Evolutionary conservation across 1,140 invertebrate species (phyloP).

Genomic region (Gryon sp.): DNA sequence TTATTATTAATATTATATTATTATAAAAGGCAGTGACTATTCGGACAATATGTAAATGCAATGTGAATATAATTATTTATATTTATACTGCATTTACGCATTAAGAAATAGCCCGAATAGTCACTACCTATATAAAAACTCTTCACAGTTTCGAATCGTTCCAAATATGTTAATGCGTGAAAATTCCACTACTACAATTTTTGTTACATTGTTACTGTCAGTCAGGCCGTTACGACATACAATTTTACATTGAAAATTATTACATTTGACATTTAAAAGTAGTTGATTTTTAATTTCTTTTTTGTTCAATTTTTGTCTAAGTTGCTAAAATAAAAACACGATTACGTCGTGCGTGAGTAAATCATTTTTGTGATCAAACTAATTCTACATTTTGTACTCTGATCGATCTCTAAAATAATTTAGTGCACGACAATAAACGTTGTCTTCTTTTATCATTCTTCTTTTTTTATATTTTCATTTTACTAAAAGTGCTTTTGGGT

Average conservation of each 20-base stretch:
- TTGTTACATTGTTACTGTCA: conserved; percentile 20
- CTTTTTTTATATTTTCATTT: conserved; percentile 2
- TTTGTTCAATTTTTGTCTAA: conserved; percentile 1
- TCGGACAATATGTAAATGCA: too few species aligned
- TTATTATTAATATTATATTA: too few species aligned
- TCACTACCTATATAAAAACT: conserved; percentile 56
- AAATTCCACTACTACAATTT: background rate
- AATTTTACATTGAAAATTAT: conserved; percentile 39
- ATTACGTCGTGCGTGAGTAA: conserved; percentile 63
- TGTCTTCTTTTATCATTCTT: too few species aligned
- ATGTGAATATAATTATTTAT: too few species aligned
- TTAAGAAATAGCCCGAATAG: too few species aligned
- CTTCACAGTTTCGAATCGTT: conserved; percentile 55
- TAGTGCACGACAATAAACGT: conserved; percentile 53
- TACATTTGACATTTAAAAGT: conserved; percentile 53
- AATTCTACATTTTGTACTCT: conserved; percentile 78
- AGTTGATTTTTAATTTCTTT: background rate
- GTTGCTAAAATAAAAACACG: conserved; percentile 18
- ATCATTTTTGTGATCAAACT: conserved; percentile 75
- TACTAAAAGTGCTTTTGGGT: conserved; percentile 10
- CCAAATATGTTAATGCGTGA: conserved; percentile 26
- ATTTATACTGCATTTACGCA: too few species aligned
- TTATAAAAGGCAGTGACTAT: too few species aligned
- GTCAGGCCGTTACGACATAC: conserved; percentile 47
- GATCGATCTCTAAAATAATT: conserved; percentile 75